A percentile compares a stretch with the other conserved stretches of the same genome.
phyloP scores from a whole-genome alignment of 2,797 vertebrate genomes.

The Argya squamiceps region DNA sequence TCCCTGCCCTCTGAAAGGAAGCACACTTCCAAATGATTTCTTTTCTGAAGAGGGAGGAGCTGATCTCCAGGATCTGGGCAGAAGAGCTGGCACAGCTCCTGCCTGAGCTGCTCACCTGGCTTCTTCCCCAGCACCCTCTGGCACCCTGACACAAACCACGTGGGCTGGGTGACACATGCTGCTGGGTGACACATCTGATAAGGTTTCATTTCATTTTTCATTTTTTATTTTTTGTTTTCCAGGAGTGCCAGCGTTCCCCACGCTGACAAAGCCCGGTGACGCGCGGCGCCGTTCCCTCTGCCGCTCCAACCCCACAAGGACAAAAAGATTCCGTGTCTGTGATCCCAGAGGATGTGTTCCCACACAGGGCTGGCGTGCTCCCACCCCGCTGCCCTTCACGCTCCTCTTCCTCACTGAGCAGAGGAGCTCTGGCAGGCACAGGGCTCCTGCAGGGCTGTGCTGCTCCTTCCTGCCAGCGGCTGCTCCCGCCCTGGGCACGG shows the following conservation, averaged over 20 bases:
- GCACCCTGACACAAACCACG: not conserved
- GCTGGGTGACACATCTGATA: fast-evolving
- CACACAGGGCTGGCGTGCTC: not conserved
- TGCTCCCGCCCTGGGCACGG: not conserved
- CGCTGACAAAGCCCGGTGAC: fast-evolving
- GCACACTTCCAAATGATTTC: fast-evolving
- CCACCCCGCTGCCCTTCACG: not conserved
- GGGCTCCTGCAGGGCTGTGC: not conserved
- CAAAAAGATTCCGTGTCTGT: fast-evolving
- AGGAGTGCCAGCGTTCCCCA: fast-evolving
- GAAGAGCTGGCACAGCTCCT: not conserved
- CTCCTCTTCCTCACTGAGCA: not conserved
- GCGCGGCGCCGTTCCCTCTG: not conserved
- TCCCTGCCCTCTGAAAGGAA: not conserved
- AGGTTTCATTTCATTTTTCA: fast-evolving
- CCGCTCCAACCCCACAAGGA: not conserved
- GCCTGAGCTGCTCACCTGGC: not conserved
- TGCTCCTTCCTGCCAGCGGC: not conserved
- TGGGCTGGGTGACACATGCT: fast-evolving
- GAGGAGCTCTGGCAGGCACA: not conserved
- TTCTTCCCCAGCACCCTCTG: not conserved
- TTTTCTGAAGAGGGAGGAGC: not conserved
- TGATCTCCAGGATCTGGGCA: not conserved
- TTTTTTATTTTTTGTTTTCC: not conserved
- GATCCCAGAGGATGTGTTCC: fast-evolving